Conservation (phyloP, 2,888 invertebrate genomes). For the Papilio gigon region DNA sequence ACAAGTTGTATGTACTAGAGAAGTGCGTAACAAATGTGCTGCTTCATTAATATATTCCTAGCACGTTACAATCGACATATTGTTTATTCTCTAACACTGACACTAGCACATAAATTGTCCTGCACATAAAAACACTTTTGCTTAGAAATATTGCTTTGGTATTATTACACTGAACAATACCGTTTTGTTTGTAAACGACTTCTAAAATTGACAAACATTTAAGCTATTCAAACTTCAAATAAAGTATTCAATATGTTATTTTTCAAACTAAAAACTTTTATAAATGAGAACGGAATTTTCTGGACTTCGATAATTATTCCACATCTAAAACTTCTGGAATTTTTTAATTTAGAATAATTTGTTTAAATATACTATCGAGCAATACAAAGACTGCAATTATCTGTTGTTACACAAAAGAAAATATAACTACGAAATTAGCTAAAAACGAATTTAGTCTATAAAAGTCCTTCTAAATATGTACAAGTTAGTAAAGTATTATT, state of each 20-base stretch:
- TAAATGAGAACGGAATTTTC: background rate
- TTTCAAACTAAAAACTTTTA: background rate
- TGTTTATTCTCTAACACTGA: constrained; percentile 28
- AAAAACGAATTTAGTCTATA: background rate
- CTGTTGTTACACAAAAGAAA: background rate
- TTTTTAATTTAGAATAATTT: no score
- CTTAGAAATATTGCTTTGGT: constrained; percentile 15
- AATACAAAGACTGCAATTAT: background rate
- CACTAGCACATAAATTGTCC: constrained; percentile 18
- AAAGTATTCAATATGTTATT: background rate
- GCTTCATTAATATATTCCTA: constrained; percentile 26
- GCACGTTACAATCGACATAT: constrained; percentile 32
- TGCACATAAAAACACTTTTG: constrained; percentile 1
- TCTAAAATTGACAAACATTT: background rate
- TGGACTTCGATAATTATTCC: background rate
- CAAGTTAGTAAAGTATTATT: background rate
- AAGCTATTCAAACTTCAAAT: constrained; percentile 1
- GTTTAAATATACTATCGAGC: background rate
- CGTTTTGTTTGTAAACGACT: constrained; percentile 9
- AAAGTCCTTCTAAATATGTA: background rate
- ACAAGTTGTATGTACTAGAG: background rate
- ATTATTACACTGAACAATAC: constrained; percentile 6
- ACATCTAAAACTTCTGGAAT: background rate
- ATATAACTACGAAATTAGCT: background rate
- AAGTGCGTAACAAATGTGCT: constrained; percentile 28